Conservation (phyloP, 2,888 invertebrate genomes). For the Cremastobaeus sp. region DNA sequence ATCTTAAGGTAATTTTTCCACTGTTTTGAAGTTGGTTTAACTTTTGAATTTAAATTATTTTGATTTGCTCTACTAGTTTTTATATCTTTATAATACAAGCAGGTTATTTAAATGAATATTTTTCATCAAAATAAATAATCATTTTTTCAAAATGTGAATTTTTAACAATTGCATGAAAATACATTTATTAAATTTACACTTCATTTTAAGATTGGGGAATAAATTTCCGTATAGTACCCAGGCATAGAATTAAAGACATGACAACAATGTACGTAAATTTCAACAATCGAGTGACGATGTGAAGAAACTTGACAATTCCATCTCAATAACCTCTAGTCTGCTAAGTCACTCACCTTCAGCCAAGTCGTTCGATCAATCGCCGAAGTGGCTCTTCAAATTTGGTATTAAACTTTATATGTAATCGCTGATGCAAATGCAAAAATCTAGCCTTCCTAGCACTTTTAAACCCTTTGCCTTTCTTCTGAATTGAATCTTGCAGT, state of each 20-base stretch:
- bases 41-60: no score
- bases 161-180: no score
- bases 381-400: constrained; percentile 53
- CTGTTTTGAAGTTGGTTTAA: no score
- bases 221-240: no score
- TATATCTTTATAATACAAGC: no score
- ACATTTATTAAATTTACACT: no score
- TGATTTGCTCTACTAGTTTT: no score
- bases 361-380: constrained; percentile 46
- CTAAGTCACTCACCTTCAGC: constrained; percentile 41
- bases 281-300: not conserved
- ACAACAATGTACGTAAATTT: not conserved
- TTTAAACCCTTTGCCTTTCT: constrained; percentile 62
- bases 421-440: constrained; percentile 62
- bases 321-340: constrained; percentile 10
- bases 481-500: constrained; percentile 54
- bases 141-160: no score
- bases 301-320: constrained; percentile 30
- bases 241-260: not conserved
- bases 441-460: constrained; percentile 63
- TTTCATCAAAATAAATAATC: no score
- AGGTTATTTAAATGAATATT: no score
- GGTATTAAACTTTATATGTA: constrained; percentile 53
- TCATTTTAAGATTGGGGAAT: no score
- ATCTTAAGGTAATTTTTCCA: no score